Evolutionary conservation across 1,140 invertebrate species (phyloP).

Genomic region (Lepidurus arcticus): DNA sequence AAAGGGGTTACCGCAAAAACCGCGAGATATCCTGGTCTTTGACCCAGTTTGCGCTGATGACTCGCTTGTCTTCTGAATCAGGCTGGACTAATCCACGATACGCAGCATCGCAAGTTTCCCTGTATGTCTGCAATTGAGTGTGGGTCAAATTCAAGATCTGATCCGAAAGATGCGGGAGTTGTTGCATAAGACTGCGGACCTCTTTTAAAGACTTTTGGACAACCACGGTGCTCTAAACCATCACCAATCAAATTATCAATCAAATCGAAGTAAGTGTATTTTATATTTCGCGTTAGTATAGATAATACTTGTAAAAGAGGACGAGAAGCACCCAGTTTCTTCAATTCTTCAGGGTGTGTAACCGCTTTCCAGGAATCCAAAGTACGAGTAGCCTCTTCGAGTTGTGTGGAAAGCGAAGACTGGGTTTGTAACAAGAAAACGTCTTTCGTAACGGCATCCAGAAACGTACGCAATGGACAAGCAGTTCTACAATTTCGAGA

Average conservation of each 20-base stretch:
- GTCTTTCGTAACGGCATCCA: conserved; percentile 69
- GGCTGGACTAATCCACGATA: conserved; percentile 72
- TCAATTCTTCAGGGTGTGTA: conserved; percentile 59
- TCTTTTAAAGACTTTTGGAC: conserved; percentile 65
- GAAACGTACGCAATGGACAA: conserved; percentile 64
- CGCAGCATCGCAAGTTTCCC: conserved; percentile 66
- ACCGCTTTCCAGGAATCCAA: conserved; percentile 66
- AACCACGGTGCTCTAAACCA: conserved; percentile 59
- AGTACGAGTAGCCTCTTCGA: conserved; percentile 63
- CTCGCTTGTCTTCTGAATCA: conserved; percentile 68
- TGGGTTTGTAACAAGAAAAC: conserved; percentile 46
- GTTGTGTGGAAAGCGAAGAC: conserved; percentile 49
- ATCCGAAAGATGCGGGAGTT: conserved; percentile 64
- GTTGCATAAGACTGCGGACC: conserved; percentile 60
- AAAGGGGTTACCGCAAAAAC: conserved; percentile 63
- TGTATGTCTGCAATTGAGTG: conserved; percentile 63
- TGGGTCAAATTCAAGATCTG: conserved; percentile 63
- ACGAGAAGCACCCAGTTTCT: conserved; percentile 54
- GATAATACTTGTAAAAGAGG: conserved; percentile 61
- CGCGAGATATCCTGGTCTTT: conserved; percentile 90
- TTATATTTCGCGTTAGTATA: conserved; percentile 3
- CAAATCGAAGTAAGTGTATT: not conserved
- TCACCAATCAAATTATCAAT: not conserved
- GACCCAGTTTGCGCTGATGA: conserved; percentile 83
- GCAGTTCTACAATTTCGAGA: conserved; percentile 46